Base-by-base conservation (phyloP, 1,140 invertebrate species). In the Leptinotarsa undecemlineata region DNA sequence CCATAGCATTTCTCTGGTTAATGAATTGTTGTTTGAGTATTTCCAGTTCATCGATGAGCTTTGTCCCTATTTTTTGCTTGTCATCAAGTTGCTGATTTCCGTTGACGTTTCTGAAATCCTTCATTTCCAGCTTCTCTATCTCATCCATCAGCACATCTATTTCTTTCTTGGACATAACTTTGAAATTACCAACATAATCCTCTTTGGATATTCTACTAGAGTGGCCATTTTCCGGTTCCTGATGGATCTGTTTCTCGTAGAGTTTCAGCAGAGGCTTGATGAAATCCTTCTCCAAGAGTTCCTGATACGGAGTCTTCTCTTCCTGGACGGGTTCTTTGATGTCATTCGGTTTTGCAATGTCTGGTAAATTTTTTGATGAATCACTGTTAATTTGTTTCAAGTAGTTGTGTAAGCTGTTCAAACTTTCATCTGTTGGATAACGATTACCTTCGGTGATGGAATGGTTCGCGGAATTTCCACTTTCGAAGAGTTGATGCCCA, bases 201-300 rank as follows among this genome's bases (percentile, higher is more conserved):
- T 84, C 82, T 76, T 84, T 84, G 19, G 82, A 84, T 66, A 84
- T 82, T 66, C 82, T 79, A 3, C 68, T 66, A 4, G 69, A 14
- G 62, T 73, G 66, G 60, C 67, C 74, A 17, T 78, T 79, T 74
- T 76, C 57, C 6, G 78, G 78, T 21, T 80, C 75, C 61, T 62
- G 71, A 57, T 81, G 76, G 42, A 77, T 78, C 14, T 79, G 64
- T 63, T 79, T 72, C 51, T 83, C 77, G 66, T 84, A 84, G 13
- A 83, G 76, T 77, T 77, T 79, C 15, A 84, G 72, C 21, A 84
- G 71, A 13, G 83, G 82, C 74, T 78, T 78, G 11, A 84, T 75
- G 73, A 84, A 83, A 79, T 84, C 81, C 68, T 82, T 81, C 48
- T 84, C 82, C n/a, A 84, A 64, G 17, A 82, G 76, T 74, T 79